These are phyloP conservation scores for Halisarca cf. caerulea DNA, from an alignment of 37 sponge, comb jelly and placozoan genomes.

Conservation along the genomic window DNA sequence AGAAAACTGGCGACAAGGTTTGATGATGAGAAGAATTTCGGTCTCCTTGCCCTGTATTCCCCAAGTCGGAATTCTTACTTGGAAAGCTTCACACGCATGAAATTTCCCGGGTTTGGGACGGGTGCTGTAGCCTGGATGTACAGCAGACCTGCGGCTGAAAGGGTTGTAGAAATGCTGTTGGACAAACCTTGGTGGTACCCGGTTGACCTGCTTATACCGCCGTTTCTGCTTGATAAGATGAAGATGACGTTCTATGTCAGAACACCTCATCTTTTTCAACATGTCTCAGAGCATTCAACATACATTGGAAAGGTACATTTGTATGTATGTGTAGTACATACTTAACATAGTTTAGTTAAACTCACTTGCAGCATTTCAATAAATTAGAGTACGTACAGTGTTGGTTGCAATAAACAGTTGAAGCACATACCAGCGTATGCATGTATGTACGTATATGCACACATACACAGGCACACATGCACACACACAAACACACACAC, in stretches of 20 bases:
- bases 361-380: too few species aligned
- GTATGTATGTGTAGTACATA: too few species aligned
- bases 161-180: not conserved
- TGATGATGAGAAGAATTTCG: not conserved
- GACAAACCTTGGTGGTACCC: conserved; percentile 5
- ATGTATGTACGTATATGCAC: too few species aligned
- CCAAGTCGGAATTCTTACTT: too few species aligned
- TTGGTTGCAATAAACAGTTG: too few species aligned
- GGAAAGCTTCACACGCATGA: not conserved
- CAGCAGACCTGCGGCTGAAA: not conserved
- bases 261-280: conserved; percentile 43
- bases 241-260: not conserved
- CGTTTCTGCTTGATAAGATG: not conserved
- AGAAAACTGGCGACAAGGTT: not conserved
- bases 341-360: too few species aligned
- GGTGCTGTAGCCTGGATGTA: conserved; percentile 9
- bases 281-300: conserved; percentile 17
- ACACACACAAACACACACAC: too few species aligned
- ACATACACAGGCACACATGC: too few species aligned
- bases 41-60: not conserved
- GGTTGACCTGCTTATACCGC: conserved; percentile 21
- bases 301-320: conserved; percentile 32
- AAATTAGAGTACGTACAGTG: too few species aligned
- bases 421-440: too few species aligned
- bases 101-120: not conserved